Base-by-base conservation (phyloP, 2,888 invertebrate species). In the Idaea straminata region DNA sequence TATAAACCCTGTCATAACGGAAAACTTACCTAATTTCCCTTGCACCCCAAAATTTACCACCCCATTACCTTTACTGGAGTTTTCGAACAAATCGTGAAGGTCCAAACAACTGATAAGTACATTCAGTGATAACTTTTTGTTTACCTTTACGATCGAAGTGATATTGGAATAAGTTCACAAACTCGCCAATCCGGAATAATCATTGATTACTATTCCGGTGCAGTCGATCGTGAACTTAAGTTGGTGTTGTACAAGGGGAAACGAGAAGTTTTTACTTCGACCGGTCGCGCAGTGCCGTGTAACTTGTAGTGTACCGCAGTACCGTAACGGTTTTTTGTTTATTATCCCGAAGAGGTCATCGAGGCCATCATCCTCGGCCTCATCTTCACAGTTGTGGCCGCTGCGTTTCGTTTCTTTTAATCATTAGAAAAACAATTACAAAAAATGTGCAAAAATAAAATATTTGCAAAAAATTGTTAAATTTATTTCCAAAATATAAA, bases 41-140 rank as follows among this genome's bases (percentile, higher is more conserved):
- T 64, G 67, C 66, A 70, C 67, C 67, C 65, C 64, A 74, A 65
- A 68, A 38, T 25, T 59, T 59, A 25, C 16, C 59, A 25, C 16
- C 10, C 34, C 59, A 59, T 34, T 25, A 25, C 59, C 59, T 25
- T 59, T 16, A 34, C 7, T 59, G 34, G 16, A 61, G 36, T 7
- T 35, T 61, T n/a, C 15, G 36, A 61, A 15, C 36, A 61, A 61
- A 36, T 61, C 16, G 13, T 47, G 10, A 47, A 47, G 47, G 47
- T 47, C 10, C 47, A 47, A 13, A 10, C 13, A 47, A 6, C 6
- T 47, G 13, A 47, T 47, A 47, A 25, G 25, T 25, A 25, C 25
- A 25, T 25, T 25, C 47, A 47, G 47, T 10, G 6, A 47, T 47
- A 47, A 13, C 10, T 47, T 47, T 47, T 47, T 47, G 47, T 47